These are phyloP conservation scores for Tachina lurida DNA, from an alignment of 2,888 invertebrate species.

Conservation along the genomic window DNA sequence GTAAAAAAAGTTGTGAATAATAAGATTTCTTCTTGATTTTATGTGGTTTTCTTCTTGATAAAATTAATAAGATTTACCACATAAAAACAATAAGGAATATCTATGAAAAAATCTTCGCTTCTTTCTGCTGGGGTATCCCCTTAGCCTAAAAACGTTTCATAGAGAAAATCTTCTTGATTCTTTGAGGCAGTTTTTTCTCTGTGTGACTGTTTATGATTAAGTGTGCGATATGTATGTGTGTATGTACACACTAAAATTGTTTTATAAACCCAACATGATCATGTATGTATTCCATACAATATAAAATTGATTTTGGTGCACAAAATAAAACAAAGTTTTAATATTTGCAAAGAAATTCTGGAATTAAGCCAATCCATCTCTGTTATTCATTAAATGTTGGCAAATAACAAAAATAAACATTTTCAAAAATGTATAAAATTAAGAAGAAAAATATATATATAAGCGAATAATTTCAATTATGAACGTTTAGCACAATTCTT, in stretches of 20 bases:
- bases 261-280: not conserved
- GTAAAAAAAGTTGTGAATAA: too few relatives aligned
- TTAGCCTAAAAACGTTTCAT: too few relatives aligned
- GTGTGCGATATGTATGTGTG: too few relatives aligned
- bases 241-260: not conserved
- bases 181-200: too few relatives aligned
- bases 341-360: constrained; percentile 43
- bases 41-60: too few relatives aligned
- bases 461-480: not conserved
- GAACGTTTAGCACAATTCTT: not conserved
- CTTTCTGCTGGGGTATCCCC: too few relatives aligned
- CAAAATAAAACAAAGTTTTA: not conserved
- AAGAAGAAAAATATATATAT: not conserved
- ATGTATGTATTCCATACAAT: constrained; percentile 13
- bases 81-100: too few relatives aligned
- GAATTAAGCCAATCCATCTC: constrained; percentile 52
- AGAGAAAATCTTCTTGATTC: too few relatives aligned
- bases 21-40: too few relatives aligned
- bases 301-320: constrained; percentile 40
- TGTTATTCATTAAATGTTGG: constrained; percentile 59
- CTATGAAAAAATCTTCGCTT: too few relatives aligned
- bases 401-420: constrained; percentile 32
- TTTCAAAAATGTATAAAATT: constrained; percentile 26
- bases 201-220: too few relatives aligned
- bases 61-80: too few relatives aligned